phyloP scores from a whole-genome alignment of 1,140 invertebrate species.

The Mercenaria mercenaria region DNA sequence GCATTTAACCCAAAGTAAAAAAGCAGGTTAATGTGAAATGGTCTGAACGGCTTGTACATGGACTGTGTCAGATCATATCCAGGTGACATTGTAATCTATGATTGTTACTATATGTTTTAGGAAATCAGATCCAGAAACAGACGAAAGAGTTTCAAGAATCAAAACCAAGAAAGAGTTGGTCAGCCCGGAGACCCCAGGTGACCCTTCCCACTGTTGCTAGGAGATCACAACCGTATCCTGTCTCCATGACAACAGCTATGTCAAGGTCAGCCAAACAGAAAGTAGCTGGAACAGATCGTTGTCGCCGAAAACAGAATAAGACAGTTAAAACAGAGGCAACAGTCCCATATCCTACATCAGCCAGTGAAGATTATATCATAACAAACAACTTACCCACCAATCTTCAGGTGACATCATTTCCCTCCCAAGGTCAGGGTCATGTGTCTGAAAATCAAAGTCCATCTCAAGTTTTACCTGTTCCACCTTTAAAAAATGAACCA shows the following conservation, averaged over 20 bases:
- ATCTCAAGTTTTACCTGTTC: neutral
- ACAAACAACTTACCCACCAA: neutral
- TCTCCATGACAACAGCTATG: neutral
- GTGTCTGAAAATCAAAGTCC: neutral
- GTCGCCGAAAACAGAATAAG: neutral
- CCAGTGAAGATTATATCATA: neutral
- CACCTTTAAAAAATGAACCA: neutral
- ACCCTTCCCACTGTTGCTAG: neutral
- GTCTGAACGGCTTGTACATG: too few relatives aligned
- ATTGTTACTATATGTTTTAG: too few relatives aligned
- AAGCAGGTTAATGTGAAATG: too few relatives aligned
- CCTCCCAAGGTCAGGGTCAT: neutral
- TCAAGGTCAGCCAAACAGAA: neutral
- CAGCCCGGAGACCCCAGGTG: neutral
- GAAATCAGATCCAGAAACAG: conserved; percentile 22
- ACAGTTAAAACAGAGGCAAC: neutral
- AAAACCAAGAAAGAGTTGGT: conserved; percentile 4
- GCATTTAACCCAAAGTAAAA: too few relatives aligned
- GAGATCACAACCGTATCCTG: neutral
- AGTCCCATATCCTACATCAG: neutral
- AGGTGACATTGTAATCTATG: too few relatives aligned
- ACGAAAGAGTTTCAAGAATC: conserved; percentile 28
- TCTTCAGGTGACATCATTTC: neutral
- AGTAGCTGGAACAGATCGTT: neutral
- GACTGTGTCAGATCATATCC: too few relatives aligned